Conservation (phyloP, 2,797 vertebrate genomes). For the Sarcophilus harrisii region DNA sequence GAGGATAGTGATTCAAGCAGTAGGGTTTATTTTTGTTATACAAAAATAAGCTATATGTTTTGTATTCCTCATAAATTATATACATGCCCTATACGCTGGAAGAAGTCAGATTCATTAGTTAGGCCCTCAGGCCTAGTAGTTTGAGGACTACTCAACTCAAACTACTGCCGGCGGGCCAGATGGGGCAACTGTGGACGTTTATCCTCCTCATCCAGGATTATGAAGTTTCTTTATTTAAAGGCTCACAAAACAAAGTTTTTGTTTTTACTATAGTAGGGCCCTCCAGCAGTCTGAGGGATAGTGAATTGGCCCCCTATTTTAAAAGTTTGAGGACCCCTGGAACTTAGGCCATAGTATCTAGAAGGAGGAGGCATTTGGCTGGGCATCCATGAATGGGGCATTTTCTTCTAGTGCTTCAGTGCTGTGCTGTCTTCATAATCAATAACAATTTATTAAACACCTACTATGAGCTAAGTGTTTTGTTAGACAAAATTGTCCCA, state of each 20-base stretch:
- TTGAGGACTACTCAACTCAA: no score
- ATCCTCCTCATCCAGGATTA: no score
- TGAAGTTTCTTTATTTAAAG: no score
- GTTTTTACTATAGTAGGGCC: no score
- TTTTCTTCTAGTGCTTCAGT: neutral
- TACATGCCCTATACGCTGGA: neutral
- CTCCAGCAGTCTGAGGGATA: no score
- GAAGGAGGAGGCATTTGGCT: neutral
- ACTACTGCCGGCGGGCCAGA: no score
- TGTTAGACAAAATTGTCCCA: neutral
- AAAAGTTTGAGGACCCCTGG: no score
- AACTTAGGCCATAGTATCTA: neutral
- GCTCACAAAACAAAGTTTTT: no score
- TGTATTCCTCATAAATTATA: neutral
- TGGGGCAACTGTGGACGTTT: no score
- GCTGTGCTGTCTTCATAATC: neutral
- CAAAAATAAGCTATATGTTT: neutral
- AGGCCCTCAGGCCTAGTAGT: no score
- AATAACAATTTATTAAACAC: neutral
- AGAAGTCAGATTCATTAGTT: neutral
- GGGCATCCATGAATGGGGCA: neutral
- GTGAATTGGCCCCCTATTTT: no score
- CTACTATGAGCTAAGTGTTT: neutral
- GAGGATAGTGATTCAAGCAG: neutral
- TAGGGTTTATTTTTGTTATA: neutral